Evolutionary conservation across 2,797 vertebrate genomes (phyloP).

Genomic region (Gadopsis bispinosus): DNA sequence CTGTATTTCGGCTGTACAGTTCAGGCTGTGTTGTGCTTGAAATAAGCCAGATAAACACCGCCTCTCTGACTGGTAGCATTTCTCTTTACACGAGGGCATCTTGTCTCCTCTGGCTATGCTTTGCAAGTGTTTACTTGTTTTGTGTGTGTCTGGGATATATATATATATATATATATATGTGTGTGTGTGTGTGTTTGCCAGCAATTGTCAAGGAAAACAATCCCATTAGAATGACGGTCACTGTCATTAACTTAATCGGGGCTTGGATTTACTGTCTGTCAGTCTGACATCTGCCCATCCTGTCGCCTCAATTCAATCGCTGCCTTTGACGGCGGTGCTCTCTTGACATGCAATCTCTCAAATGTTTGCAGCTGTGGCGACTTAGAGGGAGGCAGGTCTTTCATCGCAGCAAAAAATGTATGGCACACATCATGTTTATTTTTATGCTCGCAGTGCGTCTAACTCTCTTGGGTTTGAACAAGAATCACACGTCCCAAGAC

Average conservation of each 20-base stretch:
- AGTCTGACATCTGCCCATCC: slow-evolving; percentile 52
- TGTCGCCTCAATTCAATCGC: slow-evolving; percentile 48
- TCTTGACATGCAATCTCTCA: slow-evolving; percentile 49
- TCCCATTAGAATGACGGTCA: slow-evolving; percentile 64
- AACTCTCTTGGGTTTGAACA: neutral
- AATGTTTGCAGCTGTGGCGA: slow-evolving; percentile 37
- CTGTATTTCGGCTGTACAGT: slow-evolving; percentile 31
- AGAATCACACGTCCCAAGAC: neutral
- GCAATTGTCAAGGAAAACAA: slow-evolving; percentile 39
- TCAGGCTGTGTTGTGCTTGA: slow-evolving; percentile 24
- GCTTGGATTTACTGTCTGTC: slow-evolving; percentile 58
- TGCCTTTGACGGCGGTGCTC: slow-evolving; percentile 15
- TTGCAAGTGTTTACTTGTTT: slow-evolving; percentile 28
- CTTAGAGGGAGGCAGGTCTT: slow-evolving; percentile 9
- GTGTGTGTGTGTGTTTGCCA: slow-evolving; percentile 19
- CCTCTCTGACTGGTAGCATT: slow-evolving; percentile 43
- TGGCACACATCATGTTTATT: slow-evolving; percentile 10
- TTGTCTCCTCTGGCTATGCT: slow-evolving; percentile 45
- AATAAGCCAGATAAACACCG: slow-evolving; percentile 21
- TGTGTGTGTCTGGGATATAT: neutral
- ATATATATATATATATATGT: slow-evolving; percentile 14
- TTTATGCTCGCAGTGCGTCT: neutral
- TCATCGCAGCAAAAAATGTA: slow-evolving; percentile 8
- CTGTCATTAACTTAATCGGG: slow-evolving; percentile 75
- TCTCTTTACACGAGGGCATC: slow-evolving; percentile 40